Evolutionary conservation across 1,140 invertebrate species (phyloP), one percentile per base, ranked within the genome.

Genomic region (Trichonephila inaurata): DNA sequence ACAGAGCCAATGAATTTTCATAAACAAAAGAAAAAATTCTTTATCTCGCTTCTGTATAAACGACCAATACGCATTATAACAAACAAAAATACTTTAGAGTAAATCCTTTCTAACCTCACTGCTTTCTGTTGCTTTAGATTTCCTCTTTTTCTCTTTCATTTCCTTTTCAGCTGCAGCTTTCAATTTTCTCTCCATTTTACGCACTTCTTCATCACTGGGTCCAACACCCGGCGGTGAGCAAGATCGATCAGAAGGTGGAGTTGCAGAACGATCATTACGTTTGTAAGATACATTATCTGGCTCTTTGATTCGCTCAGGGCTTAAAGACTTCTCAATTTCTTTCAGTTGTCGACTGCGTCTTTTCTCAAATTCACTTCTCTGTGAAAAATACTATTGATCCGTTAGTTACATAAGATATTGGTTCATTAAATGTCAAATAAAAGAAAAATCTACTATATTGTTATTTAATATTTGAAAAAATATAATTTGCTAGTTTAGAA

Each of bases 81-180:
- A 62, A 62, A 21, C 61, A 62, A 62, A 62, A 19, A 18, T 62
- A 62, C 2, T 19, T 5, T 62, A 62, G 61, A 62, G 16, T 62
- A 21, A 62, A 24, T 1, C 8, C 14, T 21, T 24, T 21, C 58
- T 60, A 62, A 94, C 93, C 44, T 94, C 93, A 94, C 93, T 94
- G 40, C 93, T 94, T 24, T 94, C 93, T 44, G 93, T 89, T 1
- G 14, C 89, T 51, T 94, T 94, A 6, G 62, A 12, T 72, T 89
- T 90, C 14, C 77, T n/a, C 51, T 90, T 94, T n/a, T 94, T 94
- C 16, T 94, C 93, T 44, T 94, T 94, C 12, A 90, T 72, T 60
- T 94, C 93, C 72, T 94, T 94, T 33, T 94, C 93, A n/a, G 58
- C 44, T 12, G 12, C 28, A 58, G 89, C 24, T 51, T 88, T 89